phyloP scores from a whole-genome alignment of 2,797 vertebrate genomes.

The Enteromius viviparus region DNA sequence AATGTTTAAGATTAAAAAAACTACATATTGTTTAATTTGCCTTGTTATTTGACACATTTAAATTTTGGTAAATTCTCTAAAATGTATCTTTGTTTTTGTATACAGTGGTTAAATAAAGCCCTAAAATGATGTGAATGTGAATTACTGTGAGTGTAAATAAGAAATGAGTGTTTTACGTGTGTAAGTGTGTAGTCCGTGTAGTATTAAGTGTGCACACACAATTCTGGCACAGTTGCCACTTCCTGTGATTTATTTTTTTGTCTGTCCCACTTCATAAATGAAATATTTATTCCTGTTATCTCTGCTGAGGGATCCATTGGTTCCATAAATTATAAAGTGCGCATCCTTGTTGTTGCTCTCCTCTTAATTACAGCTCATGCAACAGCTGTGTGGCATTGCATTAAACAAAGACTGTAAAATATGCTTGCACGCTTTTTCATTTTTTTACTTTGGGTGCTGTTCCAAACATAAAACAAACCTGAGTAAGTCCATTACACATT shows the following conservation, averaged over 20 bases:
- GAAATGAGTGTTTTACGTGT: background rate
- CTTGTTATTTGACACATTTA: background rate
- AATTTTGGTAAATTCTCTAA: background rate
- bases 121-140: background rate
- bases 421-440: conserved; percentile 50
- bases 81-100: background rate
- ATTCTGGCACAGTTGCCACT: background rate
- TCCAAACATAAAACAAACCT: conserved; percentile 66
- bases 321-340: conserved; percentile 34
- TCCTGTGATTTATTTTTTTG: conserved; percentile 18
- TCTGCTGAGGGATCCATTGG: conserved; percentile 13
- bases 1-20: too few species aligned
- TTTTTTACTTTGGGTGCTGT: conserved; percentile 59
- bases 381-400: conserved; percentile 44
- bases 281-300: conserved; percentile 39
- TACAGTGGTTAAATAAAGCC: background rate
- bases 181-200: background rate
- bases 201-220: background rate
- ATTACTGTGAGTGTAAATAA: background rate
- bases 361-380: conserved; percentile 32
- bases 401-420: conserved; percentile 42
- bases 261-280: conserved; percentile 35
- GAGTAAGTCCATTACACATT: conserved; percentile 71
- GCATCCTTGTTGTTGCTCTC: conserved; percentile 18
- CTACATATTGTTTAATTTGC: background rate